Conservation (phyloP, 2,113 vertebrate genomes). For the Ceyx cyanopectus region DNA sequence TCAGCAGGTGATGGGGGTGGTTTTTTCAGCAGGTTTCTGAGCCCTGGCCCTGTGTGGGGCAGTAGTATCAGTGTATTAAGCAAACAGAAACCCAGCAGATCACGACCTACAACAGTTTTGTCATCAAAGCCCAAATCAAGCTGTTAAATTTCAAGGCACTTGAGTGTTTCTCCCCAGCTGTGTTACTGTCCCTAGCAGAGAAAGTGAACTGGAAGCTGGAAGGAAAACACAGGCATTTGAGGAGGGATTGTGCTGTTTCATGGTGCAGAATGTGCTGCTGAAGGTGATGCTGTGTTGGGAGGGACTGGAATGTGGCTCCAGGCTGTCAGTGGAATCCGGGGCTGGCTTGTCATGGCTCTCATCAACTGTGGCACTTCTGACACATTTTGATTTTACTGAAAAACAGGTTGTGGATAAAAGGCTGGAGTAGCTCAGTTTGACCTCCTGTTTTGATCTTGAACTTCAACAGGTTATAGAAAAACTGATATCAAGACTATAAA, state of each 20-base stretch:
- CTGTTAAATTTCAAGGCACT: background rate
- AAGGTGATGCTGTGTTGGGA: background rate
- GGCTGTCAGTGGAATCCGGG: background rate
- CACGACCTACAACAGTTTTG: background rate
- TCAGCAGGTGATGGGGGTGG: fast-evolving
- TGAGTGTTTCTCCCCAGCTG: background rate
- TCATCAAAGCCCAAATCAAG: background rate
- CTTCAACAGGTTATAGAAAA: background rate
- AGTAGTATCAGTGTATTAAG: background rate
- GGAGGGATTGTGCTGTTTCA: background rate
- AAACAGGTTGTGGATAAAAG: background rate
- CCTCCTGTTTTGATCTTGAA: background rate
- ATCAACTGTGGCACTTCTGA: background rate
- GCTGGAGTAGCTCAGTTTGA: background rate
- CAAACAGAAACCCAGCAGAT: background rate
- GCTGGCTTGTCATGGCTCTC: background rate
- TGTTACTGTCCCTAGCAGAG: background rate
- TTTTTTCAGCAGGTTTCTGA: background rate
- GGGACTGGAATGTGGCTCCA: background rate
- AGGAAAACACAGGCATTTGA: background rate
- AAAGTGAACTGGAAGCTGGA: background rate
- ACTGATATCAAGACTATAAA: background rate
- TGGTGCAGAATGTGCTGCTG: background rate
- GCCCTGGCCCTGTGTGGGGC: background rate
- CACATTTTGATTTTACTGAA: background rate